These are phyloP conservation scores for Clytia hemisphaerica DNA, from an alignment of 30 jellyfish, hydroid and myxozoan genomes.

Conservation along the genomic window DNA sequence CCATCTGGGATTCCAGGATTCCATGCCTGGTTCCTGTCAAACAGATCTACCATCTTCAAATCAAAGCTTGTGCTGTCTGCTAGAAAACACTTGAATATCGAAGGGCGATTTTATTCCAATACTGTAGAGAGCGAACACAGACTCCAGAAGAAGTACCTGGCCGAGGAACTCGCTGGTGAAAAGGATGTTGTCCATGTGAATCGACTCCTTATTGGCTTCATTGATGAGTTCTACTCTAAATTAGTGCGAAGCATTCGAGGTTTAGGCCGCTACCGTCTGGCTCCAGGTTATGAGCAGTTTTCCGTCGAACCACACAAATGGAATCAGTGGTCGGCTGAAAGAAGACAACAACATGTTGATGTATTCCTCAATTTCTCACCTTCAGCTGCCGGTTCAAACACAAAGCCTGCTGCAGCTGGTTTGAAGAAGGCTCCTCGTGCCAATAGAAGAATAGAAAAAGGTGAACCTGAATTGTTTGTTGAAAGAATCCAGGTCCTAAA, in stretches of 20 bases:
- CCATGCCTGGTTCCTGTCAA: slow-evolving; percentile 28
- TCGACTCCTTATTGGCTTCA: not conserved
- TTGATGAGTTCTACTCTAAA: not conserved
- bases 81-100: slow-evolving; percentile 6
- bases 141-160: not conserved
- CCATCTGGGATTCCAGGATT: slow-evolving; percentile 8
- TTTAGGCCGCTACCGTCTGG: slow-evolving; percentile 22
- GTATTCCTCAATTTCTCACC: slow-evolving; percentile 29
- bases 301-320: slow-evolving; percentile 34
- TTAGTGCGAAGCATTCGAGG: not conserved
- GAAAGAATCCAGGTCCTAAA: not conserved
- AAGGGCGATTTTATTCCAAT: slow-evolving; percentile 33
- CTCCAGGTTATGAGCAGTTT: slow-evolving; percentile 29
- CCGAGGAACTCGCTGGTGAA: not conserved
- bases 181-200: not conserved
- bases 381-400: slow-evolving; percentile 12
- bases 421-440: slow-evolving; percentile 26
- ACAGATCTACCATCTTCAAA: slow-evolving; percentile 8
- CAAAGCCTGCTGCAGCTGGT: slow-evolving; percentile 44
- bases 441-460: slow-evolving; percentile 26
- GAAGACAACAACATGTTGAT: slow-evolving; percentile 22
- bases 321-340: slow-evolving; percentile 24
- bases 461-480: slow-evolving; percentile 30
- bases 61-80: slow-evolving; percentile 12
- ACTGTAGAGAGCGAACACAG: not conserved